phyloP scores from a whole-genome alignment of 2,888 invertebrate genomes.

The Cheilosia grossa region DNA sequence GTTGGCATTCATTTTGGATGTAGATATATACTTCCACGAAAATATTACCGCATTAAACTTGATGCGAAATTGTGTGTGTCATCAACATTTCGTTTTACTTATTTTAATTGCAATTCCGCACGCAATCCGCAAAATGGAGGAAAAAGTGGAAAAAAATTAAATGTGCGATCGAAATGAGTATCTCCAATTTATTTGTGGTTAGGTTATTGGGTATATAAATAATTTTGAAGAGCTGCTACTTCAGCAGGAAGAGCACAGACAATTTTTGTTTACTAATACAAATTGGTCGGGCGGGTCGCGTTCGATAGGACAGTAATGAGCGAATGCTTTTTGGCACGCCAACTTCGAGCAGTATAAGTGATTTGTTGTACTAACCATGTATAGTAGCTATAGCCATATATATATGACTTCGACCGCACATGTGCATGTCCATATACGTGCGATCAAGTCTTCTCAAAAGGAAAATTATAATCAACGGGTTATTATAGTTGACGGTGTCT shows the following conservation, averaged over 20 bases:
- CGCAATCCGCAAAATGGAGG: constrained; percentile 48
- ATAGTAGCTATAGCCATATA: too few species aligned
- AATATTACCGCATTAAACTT: constrained; percentile 47
- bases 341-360: background rate
- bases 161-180: constrained; percentile 27
- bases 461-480: too few species aligned
- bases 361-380: background rate
- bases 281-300: background rate
- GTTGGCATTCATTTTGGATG: constrained; percentile 33
- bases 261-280: constrained; percentile 15
- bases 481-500: too few species aligned
- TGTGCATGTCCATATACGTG: too few species aligned
- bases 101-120: constrained; percentile 58
- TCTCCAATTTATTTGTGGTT: constrained; percentile 36
- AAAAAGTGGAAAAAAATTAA: background rate
- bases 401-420: too few species aligned
- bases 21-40: constrained; percentile 16
- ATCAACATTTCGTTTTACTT: constrained; percentile 48
- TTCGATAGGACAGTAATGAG: background rate
- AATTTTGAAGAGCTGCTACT: constrained; percentile 14
- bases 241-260: background rate
- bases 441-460: too few species aligned
- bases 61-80: constrained; percentile 58
- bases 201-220: constrained; percentile 17
- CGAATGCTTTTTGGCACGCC: constrained; percentile 11